Evolutionary conservation across 2,888 invertebrate species (phyloP).

Genomic region (Taphrorychus bicolor): DNA sequence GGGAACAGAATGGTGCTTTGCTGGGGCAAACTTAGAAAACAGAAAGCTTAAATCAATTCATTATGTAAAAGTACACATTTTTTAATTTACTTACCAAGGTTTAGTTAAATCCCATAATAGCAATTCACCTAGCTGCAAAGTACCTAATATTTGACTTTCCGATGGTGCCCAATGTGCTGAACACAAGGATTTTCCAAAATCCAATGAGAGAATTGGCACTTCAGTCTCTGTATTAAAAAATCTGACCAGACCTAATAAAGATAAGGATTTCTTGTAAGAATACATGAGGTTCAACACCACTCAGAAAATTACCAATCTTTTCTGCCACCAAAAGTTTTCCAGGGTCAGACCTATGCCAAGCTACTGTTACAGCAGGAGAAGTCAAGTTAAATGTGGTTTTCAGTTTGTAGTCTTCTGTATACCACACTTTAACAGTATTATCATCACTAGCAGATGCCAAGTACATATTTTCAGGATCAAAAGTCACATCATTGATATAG

Average conservation of each 20-base stretch:
- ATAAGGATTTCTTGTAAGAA: too few species aligned
- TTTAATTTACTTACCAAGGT: constrained; percentile 64
- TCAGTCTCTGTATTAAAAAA: constrained; percentile 75
- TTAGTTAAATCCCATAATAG: constrained; percentile 72
- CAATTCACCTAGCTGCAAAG: constrained; percentile 71
- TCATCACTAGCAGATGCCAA: constrained; percentile 81
- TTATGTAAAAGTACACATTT: not conserved
- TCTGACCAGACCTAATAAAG: constrained; percentile 68
- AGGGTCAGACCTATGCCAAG: constrained; percentile 74
- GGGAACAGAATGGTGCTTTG: constrained; percentile 68
- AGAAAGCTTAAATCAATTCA: not conserved
- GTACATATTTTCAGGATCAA: constrained; percentile 72
- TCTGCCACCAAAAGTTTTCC: constrained; percentile 78
- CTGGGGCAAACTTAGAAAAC: constrained; percentile 66
- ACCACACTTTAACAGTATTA: constrained; percentile 76
- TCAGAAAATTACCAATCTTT: constrained; percentile 64
- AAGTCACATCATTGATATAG: constrained; percentile 74
- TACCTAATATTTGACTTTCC: constrained; percentile 68
- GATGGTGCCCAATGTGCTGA: constrained; percentile 75
- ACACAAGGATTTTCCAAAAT: constrained; percentile 68
- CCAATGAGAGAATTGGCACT: constrained; percentile 71
- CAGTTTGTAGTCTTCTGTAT: constrained; percentile 62
- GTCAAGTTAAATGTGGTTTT: constrained; percentile 68
- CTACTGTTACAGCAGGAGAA: constrained; percentile 70
- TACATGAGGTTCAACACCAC: too few species aligned